Evolutionary conservation across 2,797 vertebrate species (phyloP), one percentile per base, ranked within the genome.

Genomic region (Crocodylus rhombifer): DNA sequence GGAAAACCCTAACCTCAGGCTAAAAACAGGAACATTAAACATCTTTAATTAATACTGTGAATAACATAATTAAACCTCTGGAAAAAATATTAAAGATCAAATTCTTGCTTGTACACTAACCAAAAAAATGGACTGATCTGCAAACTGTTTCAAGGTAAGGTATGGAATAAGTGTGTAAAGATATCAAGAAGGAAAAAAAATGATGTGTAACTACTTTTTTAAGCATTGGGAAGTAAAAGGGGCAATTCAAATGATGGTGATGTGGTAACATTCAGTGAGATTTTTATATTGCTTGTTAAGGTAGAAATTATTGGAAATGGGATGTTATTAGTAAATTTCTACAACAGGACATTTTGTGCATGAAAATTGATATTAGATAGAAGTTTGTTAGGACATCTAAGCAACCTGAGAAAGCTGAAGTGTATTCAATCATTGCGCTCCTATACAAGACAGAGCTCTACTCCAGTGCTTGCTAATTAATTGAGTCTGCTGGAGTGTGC

Each of bases 121-220:
- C 33, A 25, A 73, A 30, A 76, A 82, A 64, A 57, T 2, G 57
- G n/a, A 1, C 33, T 84, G 42, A 10, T 10, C 14, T 56, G 58
- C 26, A 77, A 77, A 63, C 51, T 28, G 33, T 36, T 51, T 51
- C 0, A 26, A 58, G 55, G 73, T 26, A 90, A 18, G n/a, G 82
- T 51, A 51, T 51, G 28, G 5, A 67, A 14, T 0, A 55, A 2
- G 9, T n/a, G 4, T 5, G 1, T 0, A 17, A 74, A 75, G 33
- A 58, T 2, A 76, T 0, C 20, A 62, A 63, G 69, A 10, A 26
- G 20, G 61, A 21, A 33, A 77, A 8, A 14, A n/a, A 86, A 16
- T 1, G 55, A 14, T 58, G 65, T 0, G 0, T 69, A 78, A 4
- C 1, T 57, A 33, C 42, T 51, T 51, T 51, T 15, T n/a, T 63